A percentile compares a stretch with the other conserved stretches of the same genome.
Evolutionary conservation across 2,888 invertebrate genomes (phyloP).

Genomic region (Spialia ferax): DNA sequence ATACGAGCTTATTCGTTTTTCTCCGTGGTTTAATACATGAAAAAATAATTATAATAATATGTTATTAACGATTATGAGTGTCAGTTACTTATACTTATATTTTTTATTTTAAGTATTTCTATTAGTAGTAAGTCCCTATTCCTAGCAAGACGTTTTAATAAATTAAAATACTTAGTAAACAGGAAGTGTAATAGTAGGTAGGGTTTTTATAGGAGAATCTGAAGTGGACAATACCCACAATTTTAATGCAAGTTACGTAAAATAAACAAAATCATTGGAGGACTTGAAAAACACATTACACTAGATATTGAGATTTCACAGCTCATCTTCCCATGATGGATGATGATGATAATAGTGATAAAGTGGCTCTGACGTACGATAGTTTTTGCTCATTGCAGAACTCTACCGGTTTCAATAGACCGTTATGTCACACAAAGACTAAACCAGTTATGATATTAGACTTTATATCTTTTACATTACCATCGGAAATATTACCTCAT

Average conservation of each 20-base stretch:
- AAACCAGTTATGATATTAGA: constrained; percentile 13
- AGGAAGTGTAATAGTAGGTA: too few species aligned
- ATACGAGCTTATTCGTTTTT: constrained; percentile 6
- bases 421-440: constrained; percentile 52
- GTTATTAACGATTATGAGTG: too few species aligned
- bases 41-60: too few species aligned
- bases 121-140: too few species aligned
- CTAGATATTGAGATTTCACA: constrained; percentile 28
- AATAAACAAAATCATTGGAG: neutral
- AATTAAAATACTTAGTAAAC: too few species aligned
- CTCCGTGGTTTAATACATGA: neutral
- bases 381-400: constrained; percentile 56
- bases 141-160: too few species aligned
- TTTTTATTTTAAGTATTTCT: too few species aligned
- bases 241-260: neutral
- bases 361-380: constrained; percentile 43
- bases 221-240: neutral
- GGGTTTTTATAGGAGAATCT: too few species aligned
- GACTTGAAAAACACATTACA: neutral
- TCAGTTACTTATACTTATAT: too few species aligned
- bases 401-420: constrained; percentile 45
- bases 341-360: constrained; percentile 53
- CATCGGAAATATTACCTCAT: neutral
- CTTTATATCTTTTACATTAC: neutral
- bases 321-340: constrained; percentile 44